Percentiles rank a stretch among this genome's conserved stretches.
Conservation (phyloP, 1,140 invertebrate genomes). For the Mamestra configurata region DNA sequence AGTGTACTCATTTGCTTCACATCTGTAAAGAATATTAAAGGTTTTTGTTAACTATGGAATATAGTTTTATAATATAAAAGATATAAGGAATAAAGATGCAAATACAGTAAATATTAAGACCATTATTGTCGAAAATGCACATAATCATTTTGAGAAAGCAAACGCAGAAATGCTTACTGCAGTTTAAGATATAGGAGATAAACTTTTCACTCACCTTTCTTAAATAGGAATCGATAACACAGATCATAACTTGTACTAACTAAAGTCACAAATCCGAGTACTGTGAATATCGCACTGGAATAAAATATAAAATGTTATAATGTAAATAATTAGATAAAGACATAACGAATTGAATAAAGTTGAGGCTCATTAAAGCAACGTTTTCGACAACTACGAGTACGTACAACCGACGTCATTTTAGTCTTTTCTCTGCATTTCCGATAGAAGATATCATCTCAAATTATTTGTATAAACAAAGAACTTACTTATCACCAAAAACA, state of each 20-base stretch:
- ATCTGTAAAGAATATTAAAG: slow-evolving; percentile 51
- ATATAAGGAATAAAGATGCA: too few species aligned
- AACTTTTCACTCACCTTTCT: slow-evolving; percentile 56
- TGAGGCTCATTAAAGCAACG: slow-evolving; percentile 15
- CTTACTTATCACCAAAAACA: background rate
- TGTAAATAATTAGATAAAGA: too few species aligned
- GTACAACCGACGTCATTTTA: background rate
- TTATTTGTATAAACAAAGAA: background rate
- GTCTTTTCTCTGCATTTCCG: background rate
- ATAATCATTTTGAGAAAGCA: too few species aligned
- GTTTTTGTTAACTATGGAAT: background rate
- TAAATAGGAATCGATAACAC: slow-evolving; percentile 55
- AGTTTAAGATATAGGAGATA: too few species aligned
- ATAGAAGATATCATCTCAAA: background rate
- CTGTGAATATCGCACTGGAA: slow-evolving; percentile 62
- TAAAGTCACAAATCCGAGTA: slow-evolving; percentile 61
- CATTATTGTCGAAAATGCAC: too few species aligned
- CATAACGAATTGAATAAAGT: too few species aligned
- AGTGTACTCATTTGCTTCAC: slow-evolving; percentile 52
- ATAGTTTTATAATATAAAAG: background rate
- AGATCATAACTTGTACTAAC: slow-evolving; percentile 67
- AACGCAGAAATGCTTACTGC: background rate
- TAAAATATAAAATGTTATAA: slow-evolving; percentile 46
- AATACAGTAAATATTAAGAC: too few species aligned
- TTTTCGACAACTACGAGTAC: background rate